Base-by-base conservation (phyloP, 2,888 invertebrate species). In the Cyrtodaria siliqua region DNA sequence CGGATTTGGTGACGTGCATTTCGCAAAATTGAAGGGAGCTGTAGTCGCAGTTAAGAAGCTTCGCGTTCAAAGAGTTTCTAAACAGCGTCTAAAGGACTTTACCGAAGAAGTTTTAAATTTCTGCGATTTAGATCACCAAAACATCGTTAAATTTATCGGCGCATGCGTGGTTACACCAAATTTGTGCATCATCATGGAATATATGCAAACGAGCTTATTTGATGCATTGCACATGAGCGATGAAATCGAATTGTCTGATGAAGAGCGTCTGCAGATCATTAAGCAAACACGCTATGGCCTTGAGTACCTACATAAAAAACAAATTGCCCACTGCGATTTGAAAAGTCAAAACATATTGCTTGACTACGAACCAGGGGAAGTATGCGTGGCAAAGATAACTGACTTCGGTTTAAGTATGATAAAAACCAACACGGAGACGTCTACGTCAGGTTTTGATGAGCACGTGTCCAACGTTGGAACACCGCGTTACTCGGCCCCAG, bases 381-480 rank as follows among this genome's bases (percentile, higher is more conserved):
- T 26, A 1, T 63, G 72, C 20, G 23, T 42, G 14, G 83, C 74
- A 6, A 85, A 85, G 33, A 63, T 85, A 20, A 70, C 83, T 16
- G 83, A 85, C 52, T 85, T 86, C 66, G 85, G 85, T 2, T 67
- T 86, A 1, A 83, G 84, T 50, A 78, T 82, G 72, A 74, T 84
- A 55, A 86, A 74, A 38, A 57, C 47, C 26, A 72, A 78, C 38
- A 44, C 66, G 1, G 70, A 69, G 40, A 68, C 77, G 8, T 72
- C 83, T 0, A 44, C 52, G 9, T 44, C 74, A 0, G 2, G 40
- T n/a, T 23, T 16, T 18, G 16, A 49, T 1, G 67, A 72, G n/a
- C 18, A 23, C n/a, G 75, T 70, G 0, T 52, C 57, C 4, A 64
- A 79, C 26, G 57, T 72, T n/a, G 77, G 81, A 23, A 81, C 78